Evolutionary conservation across 1,140 invertebrate species (phyloP), one percentile per base, ranked within the genome.

Genomic region (Palaemon carinicauda): DNA sequence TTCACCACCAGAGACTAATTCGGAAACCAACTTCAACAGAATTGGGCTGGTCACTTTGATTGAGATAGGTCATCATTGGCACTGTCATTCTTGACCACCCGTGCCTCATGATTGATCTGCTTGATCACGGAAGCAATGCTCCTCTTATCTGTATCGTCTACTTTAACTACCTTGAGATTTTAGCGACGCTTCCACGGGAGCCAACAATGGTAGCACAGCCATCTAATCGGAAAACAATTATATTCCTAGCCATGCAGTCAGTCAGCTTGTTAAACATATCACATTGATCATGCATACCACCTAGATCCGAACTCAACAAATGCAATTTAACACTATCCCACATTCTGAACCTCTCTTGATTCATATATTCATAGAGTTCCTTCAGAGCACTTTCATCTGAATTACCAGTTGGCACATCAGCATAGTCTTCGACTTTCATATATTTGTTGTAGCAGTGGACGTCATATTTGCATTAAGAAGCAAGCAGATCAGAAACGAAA

Each of bases 251-350:
- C 60, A 69, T 69, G 60, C 60, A 69, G 60, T 69, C 60, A 69
- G 9, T 69, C 60, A 69, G 29, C 60, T 69, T 69, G 60, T 27
- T 69, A 69, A 69, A 69, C 60, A 69, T 69, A n/a, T 69, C 60
- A 69, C n/a, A 27, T 69, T n/a, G 60, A 69, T 19, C 29, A 27
- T 21, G 60, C n/a, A 21, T 69, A 69, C 60, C 60, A 12, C 60
- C 60, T 69, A n/a, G 60, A 69, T 12, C 60, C n/a, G 60, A 12
- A 27, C 29, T 21, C 60, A 69, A n/a, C n/a, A n/a, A 69, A 69
- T 69, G 60, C 60, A 69, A n/a, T 69, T 69, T 27, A 69, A 69
- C 60, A 69, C 60, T 69, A 69, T 69, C 7, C 60, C 60, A 69
- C 29, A 69, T 69, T 69, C n/a, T 69, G n/a, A 9, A 69, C 60